A percentile compares a stretch with the other conserved stretches of the same genome.
Conservation (phyloP, 1,140 invertebrate species). For the Pectinophora gossypiella region DNA sequence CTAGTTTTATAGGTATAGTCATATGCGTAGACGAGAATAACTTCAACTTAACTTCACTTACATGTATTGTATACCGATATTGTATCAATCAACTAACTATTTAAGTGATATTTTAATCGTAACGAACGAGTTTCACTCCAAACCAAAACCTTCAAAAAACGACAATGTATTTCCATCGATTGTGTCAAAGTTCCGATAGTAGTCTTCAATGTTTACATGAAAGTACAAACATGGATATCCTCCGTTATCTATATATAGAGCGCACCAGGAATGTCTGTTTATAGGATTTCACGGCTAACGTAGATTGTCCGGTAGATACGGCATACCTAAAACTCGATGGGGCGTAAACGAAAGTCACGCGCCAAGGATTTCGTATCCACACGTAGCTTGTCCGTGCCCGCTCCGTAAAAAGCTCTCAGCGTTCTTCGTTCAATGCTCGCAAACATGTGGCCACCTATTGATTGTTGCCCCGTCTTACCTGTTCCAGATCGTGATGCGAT, state of each 20-base stretch:
- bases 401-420: background rate
- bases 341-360: conserved; percentile 66
- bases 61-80: too few relatives aligned
- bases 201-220: too few relatives aligned
- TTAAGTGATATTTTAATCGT: too few relatives aligned
- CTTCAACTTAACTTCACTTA: too few relatives aligned
- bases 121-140: too few relatives aligned
- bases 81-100: too few relatives aligned
- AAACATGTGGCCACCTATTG: background rate
- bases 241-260: background rate
- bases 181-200: too few relatives aligned
- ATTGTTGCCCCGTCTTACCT: background rate
- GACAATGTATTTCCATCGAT: too few relatives aligned
- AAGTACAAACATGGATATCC: too few relatives aligned
- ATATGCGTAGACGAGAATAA: too few relatives aligned
- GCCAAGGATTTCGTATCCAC: conserved; percentile 50
- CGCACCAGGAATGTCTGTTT: conserved; percentile 31
- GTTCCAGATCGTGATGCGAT: background rate
- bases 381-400: background rate
- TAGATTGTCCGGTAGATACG: conserved; percentile 43
- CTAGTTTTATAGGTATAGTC: too few relatives aligned
- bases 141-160: too few relatives aligned
- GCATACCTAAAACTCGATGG: conserved; percentile 60
- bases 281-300: conserved; percentile 39
- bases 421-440: background rate